These are phyloP conservation scores for Anabas testudineus DNA, from an alignment of 2,797 vertebrate genomes.

Conservation along the genomic window DNA sequence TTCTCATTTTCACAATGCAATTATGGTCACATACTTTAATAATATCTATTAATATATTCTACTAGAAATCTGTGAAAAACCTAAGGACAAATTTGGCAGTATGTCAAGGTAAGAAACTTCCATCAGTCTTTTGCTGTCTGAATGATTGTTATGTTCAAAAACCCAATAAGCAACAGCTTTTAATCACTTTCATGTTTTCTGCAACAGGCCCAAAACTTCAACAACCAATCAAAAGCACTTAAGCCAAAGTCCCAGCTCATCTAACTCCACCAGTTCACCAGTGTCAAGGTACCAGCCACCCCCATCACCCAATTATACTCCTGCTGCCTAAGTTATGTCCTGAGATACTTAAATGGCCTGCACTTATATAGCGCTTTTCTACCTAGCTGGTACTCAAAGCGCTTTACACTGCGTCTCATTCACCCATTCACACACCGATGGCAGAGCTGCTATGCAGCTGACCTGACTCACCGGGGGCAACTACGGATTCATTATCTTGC, in stretches of 20 bases:
- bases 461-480: no score
- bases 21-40: background rate
- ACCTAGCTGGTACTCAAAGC: no score
- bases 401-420: no score
- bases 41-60: conserved; percentile 21
- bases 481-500: no score
- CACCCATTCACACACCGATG: no score
- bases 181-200: conserved; percentile 26
- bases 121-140: background rate
- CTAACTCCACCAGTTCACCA: conserved; percentile 14
- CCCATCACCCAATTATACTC: background rate
- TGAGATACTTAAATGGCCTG: no score
- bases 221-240: conserved; percentile 51
- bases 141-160: background rate
- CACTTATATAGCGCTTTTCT: no score
- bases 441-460: no score
- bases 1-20: background rate
- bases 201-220: conserved; percentile 69
- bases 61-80: conserved; percentile 82
- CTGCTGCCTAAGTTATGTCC: background rate
- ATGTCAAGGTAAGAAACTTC: conserved; percentile 83
- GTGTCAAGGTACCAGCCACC: conserved; percentile 64
- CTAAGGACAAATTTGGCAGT: conserved; percentile 86
- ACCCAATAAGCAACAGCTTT: background rate
- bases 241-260: conserved; percentile 16